These are phyloP conservation scores for Lordiphosa andalusiaca DNA, from an alignment of 2,888 invertebrate genomes.

Conservation along the genomic window DNA sequence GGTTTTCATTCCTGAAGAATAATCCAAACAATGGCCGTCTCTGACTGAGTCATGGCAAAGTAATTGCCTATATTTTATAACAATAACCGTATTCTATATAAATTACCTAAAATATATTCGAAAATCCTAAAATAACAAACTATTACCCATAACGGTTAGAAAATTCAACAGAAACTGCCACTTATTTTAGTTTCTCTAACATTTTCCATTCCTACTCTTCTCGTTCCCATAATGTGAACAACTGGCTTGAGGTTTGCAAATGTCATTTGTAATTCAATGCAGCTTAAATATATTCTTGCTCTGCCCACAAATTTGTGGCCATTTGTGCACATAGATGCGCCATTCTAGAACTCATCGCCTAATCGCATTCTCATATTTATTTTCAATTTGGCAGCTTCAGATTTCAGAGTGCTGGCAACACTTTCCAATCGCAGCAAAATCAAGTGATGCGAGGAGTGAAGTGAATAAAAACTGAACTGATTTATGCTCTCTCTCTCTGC, in stretches of 20 bases:
- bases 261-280: conserved; percentile 56
- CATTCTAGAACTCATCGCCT: conserved; percentile 10
- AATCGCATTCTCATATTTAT: conserved; percentile 24
- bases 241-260: conserved; percentile 24
- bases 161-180: too few relatives aligned
- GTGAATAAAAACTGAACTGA: conserved; percentile 56
- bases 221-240: conserved; percentile 11
- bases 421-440: conserved; percentile 31
- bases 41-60: too few relatives aligned
- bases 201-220: too few relatives aligned
- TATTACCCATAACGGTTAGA: too few relatives aligned
- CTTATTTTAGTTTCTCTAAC: too few relatives aligned
- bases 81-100: too few relatives aligned
- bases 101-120: too few relatives aligned
- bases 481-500: conserved; percentile 70
- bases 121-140: too few relatives aligned
- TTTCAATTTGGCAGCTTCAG: conserved; percentile 19
- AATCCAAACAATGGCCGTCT: too few relatives aligned
- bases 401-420: conserved; percentile 31
- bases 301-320: conserved; percentile 49
- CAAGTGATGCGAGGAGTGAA: conserved; percentile 12
- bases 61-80: too few relatives aligned
- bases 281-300: neutral
- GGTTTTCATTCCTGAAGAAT: too few relatives aligned
- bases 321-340: conserved; percentile 62